Percentiles rank a stretch among this genome's conserved stretches.
These are phyloP conservation scores for Molorchus minor DNA, from an alignment of 2,888 invertebrate genomes.

Conservation along the genomic window DNA sequence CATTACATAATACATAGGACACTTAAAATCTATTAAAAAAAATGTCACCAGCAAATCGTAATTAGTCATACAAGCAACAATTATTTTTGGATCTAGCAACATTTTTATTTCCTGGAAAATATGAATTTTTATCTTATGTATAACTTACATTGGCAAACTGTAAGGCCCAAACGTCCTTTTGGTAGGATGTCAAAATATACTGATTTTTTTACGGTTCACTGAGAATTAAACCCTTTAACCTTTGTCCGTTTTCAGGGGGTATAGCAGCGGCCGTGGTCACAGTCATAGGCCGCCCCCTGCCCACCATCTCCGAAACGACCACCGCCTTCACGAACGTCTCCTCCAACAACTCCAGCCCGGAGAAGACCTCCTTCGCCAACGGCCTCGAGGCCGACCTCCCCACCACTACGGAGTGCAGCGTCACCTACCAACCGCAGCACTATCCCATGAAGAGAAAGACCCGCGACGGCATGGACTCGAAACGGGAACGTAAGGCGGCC, in stretches of 20 bases:
- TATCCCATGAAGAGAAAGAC: conserved; percentile 67
- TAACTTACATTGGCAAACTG: no score
- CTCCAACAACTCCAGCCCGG: conserved; percentile 79
- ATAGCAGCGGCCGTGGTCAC: conserved; percentile 78
- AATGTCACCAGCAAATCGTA: no score
- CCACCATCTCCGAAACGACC: conserved; percentile 77
- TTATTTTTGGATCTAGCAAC: no score
- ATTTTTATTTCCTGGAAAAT: no score
- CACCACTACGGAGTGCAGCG: conserved; percentile 64
- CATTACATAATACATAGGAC: no score
- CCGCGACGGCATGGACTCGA: conserved; percentile 78
- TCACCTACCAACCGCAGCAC: conserved; percentile 57
- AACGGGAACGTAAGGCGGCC: conserved; percentile 91
- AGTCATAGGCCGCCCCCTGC: conserved; percentile 69
- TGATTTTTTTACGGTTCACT: no score
- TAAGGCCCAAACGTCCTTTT: no score
- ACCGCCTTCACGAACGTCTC: conserved; percentile 79
- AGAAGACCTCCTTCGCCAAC: conserved; percentile 76
- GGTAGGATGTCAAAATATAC: no score
- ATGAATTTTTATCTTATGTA: no score
- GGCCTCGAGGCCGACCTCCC: conserved; percentile 73
- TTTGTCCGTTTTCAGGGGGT: conserved; percentile 62
- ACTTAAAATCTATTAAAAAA: no score
- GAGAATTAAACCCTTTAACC: no score
- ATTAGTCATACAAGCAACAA: no score